These are phyloP conservation scores for Potamilus streckersoni DNA, from an alignment of 1,140 invertebrate genomes.

Conservation along the genomic window DNA sequence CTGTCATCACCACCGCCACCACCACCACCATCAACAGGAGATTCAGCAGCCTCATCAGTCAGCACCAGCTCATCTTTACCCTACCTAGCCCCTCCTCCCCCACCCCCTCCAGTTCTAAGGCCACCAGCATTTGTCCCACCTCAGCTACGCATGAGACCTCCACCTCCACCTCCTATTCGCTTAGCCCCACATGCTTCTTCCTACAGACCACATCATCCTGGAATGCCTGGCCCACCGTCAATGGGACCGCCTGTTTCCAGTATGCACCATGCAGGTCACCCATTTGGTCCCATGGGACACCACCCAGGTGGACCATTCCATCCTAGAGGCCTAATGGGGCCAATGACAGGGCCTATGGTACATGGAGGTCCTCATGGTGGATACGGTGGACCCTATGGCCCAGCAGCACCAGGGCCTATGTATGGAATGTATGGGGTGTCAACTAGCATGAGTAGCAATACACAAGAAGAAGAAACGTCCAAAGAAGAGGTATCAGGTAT, in stretches of 20 bases:
- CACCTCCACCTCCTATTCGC: constrained; percentile 21
- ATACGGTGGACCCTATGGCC: constrained; percentile 7
- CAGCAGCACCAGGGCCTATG: neutral
- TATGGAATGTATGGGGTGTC: constrained; percentile 25
- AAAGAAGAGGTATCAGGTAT: neutral
- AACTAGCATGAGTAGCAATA: constrained; percentile 13
- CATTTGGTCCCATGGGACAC: constrained; percentile 13
- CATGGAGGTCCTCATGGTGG: neutral
- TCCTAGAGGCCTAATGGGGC: constrained; percentile 11
- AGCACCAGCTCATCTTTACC: constrained; percentile 23
- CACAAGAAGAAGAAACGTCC: neutral
- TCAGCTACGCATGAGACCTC: constrained; percentile 17
- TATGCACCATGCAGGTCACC: constrained; percentile 7
- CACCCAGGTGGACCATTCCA: neutral
- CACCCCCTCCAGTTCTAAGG: constrained; percentile 9
- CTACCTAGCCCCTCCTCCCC: neutral
- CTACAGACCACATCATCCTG: neutral
- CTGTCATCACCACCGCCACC: constrained; percentile 24
- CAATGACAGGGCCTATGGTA: neutral
- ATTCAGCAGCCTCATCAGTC: neutral
- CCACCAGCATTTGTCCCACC: constrained; percentile 17
- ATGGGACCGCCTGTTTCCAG: too few relatives aligned
- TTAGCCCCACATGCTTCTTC: constrained; percentile 13
- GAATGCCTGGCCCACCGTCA: too few relatives aligned
- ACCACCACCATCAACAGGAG: neutral